These are phyloP conservation scores for Caenorhabditis tropicalis DNA, from an alignment of 1,140 invertebrate species.

Conservation along the genomic window DNA sequence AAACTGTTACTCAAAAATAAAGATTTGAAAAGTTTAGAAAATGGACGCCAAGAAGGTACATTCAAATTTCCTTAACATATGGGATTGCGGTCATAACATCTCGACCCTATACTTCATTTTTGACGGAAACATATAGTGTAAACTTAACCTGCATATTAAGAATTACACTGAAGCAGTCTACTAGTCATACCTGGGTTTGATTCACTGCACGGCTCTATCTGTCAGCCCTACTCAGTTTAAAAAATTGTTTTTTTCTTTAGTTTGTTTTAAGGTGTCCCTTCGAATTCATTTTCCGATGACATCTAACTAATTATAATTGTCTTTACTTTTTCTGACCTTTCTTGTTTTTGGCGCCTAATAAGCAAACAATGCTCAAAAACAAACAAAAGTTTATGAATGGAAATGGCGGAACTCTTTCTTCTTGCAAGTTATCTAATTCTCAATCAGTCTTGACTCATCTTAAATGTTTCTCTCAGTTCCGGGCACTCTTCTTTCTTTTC, in stretches of 20 bases:
- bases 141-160: slow-evolving; percentile 10
- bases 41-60: too few species aligned
- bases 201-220: neutral
- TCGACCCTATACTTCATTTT: neutral
- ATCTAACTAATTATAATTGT: neutral
- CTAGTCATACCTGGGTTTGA: slow-evolving; percentile 25
- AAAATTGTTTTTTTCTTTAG: neutral
- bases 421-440: neutral
- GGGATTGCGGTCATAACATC: neutral
- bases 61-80: neutral
- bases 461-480: slow-evolving; percentile 4
- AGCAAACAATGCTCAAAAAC: neutral
- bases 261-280: neutral
- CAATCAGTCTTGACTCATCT: neutral
- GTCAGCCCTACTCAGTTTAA: neutral
- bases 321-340: neutral
- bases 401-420: slow-evolving; percentile 2
- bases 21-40: too few species aligned
- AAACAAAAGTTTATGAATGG: neutral
- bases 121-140: neutral
- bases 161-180: neutral
- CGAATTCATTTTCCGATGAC: neutral
- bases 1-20: neutral
- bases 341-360: neutral
- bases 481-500: neutral